These are phyloP conservation scores for Macrocentrus cingulum DNA, from an alignment of 1,140 invertebrate genomes.

Conservation along the genomic window DNA sequence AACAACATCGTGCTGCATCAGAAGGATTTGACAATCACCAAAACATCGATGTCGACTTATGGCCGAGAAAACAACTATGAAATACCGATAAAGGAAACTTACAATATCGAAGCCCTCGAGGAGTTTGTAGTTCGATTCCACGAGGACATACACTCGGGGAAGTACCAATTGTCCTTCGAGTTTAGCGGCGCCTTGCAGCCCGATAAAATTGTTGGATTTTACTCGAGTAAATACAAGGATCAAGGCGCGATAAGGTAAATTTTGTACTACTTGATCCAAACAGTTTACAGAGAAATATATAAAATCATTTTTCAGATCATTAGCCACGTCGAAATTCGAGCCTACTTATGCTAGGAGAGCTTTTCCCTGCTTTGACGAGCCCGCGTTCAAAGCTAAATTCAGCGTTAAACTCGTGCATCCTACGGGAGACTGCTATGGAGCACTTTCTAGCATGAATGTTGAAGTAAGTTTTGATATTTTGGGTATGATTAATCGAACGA, in stretches of 20 bases:
- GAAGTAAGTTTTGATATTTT: slow-evolving; percentile 42
- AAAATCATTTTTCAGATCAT: slow-evolving; percentile 65
- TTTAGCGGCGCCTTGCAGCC: slow-evolving; percentile 69
- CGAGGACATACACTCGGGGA: slow-evolving; percentile 59
- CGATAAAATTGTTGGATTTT: slow-evolving; percentile 75
- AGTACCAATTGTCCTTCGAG: slow-evolving; percentile 66
- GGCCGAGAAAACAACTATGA: slow-evolving; percentile 39
- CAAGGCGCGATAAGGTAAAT: slow-evolving; percentile 62
- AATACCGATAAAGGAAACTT: slow-evolving; percentile 48
- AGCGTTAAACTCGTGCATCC: slow-evolving; percentile 76
- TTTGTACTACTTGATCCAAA: slow-evolving; percentile 2
- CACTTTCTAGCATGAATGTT: slow-evolving; percentile 78
- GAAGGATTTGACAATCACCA: slow-evolving; percentile 64
- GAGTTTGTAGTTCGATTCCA: slow-evolving; percentile 67
- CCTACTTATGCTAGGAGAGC: slow-evolving; percentile 88
- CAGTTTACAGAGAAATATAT: no score
- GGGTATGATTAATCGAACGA: no score
- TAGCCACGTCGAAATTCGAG: slow-evolving; percentile 91
- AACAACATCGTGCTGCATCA: slow-evolving; percentile 71
- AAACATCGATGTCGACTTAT: slow-evolving; percentile 45
- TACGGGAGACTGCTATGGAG: slow-evolving; percentile 63
- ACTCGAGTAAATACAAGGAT: slow-evolving; percentile 74
- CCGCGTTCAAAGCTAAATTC: slow-evolving; percentile 88
- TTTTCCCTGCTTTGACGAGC: slow-evolving; percentile 97
- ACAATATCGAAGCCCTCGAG: slow-evolving; percentile 58